phyloP scores from a whole-genome alignment of 2,113 vertebrate species.

The Toxotes chatareus region DNA sequence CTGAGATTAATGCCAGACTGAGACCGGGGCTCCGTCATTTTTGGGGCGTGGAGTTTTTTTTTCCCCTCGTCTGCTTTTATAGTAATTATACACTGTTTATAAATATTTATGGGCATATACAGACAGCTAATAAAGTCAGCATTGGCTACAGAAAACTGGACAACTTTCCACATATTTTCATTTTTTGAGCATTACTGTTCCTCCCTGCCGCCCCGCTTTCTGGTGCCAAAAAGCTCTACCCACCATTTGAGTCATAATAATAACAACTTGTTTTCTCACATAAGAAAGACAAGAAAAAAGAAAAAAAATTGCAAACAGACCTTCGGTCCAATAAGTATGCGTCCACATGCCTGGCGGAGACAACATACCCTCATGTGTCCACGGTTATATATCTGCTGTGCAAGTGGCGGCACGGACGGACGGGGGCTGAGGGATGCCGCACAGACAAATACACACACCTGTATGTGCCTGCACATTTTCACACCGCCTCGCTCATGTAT shows the following conservation, averaged over 20 bases:
- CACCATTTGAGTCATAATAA: conserved; percentile 62
- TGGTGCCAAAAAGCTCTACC: conserved; percentile 62
- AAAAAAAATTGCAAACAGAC: conserved; percentile 46
- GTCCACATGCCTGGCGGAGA: conserved; percentile 11
- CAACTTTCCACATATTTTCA: conserved; percentile 62
- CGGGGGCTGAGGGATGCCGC: conserved; percentile 9
- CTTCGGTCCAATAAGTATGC: conserved; percentile 12
- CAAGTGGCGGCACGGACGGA: conserved; percentile 28
- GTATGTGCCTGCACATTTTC: conserved; percentile 15
- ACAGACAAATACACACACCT: conserved; percentile 23
- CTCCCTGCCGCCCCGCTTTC: conserved; percentile 23
- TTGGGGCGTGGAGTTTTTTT: conserved; percentile 60
- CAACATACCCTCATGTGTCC: conserved; percentile 62
- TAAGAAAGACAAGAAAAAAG: conserved; percentile 29
- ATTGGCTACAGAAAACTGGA: conserved; percentile 45
- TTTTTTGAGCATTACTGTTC: conserved; percentile 61
- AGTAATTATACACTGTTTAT: conserved; percentile 72
- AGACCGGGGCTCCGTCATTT: conserved; percentile 65
- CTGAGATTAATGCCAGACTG: conserved; percentile 79
- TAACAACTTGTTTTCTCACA: conserved; percentile 68
- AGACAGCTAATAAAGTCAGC: conserved; percentile 70
- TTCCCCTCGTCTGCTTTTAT: conserved; percentile 47
- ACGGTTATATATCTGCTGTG: conserved; percentile 15
- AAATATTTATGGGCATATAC: conserved; percentile 77
- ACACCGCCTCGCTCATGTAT: neutral